Evolutionary conservation across 2,113 vertebrate species (phyloP).

Genomic region (Puntigrus tetrazona): DNA sequence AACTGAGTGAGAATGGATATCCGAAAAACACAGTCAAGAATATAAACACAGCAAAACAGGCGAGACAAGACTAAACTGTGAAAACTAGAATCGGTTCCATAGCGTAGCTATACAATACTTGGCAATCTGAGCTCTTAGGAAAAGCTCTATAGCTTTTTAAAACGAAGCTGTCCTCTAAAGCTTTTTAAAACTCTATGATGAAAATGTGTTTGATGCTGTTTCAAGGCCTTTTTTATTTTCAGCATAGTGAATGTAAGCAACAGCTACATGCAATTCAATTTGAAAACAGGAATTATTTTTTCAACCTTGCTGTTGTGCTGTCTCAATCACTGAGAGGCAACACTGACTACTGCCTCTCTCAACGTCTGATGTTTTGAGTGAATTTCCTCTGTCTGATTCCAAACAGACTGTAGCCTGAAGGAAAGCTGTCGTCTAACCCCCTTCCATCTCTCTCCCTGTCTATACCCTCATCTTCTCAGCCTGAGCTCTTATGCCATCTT

Average conservation of each 20-base stretch:
- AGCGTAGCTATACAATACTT: too few relatives aligned
- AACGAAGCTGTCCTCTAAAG: background rate
- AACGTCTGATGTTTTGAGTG: constrained; percentile 19
- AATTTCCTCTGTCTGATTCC: constrained; percentile 30
- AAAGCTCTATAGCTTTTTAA: background rate
- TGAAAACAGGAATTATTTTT: background rate
- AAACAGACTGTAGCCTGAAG: constrained; percentile 30
- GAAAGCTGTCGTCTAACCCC: constrained; percentile 8
- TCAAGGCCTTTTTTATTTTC: background rate
- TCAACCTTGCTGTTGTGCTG: background rate
- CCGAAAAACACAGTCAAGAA: too few relatives aligned
- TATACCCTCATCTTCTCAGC: background rate
- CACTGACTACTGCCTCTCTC: background rate
- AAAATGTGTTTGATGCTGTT: background rate
- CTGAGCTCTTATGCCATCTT: constrained; percentile 13
- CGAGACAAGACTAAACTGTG: too few relatives aligned
- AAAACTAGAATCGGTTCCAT: too few relatives aligned
- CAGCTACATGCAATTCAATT: background rate
- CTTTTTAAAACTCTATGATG: background rate
- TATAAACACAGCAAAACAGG: too few relatives aligned
- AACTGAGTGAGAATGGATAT: too few relatives aligned
- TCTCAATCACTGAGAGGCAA: constrained; percentile 6
- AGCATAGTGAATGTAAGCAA: background rate
- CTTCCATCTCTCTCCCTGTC: constrained; percentile 15
- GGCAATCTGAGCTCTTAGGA: background rate